Evolutionary conservation across 2,113 vertebrate species (phyloP), one percentile per base, ranked within the genome.

Genomic region (Lagopus leucura): DNA sequence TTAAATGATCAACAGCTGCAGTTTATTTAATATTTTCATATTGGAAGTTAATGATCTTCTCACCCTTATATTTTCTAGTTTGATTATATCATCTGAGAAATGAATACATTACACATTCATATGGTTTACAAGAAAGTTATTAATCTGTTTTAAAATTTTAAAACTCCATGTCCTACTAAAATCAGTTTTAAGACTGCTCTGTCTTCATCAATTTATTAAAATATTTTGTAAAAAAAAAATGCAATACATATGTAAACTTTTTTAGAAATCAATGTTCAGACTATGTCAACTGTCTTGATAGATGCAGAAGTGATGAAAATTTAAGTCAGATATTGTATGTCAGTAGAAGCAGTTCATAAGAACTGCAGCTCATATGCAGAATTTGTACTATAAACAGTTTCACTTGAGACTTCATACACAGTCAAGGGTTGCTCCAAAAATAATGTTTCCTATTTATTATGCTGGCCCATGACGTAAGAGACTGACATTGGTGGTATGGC

Each of bases 21-120:
- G 14, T 34, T 80, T 24, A 67, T 63, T 78, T 67, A 73, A 82
- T 11, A 60, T 61, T 89, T 72, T 67, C 22, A 69, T 34, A 75
- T 79, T 0, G 2, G 20, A 78, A 30, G 30, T 8, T 5, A 6
- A 78, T 22, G 8, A 40, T 64, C 0, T 1, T 6, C 10, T 47
- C 25, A 76, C 67, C 91, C 55, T 48, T 42, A 50, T 7, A 8
- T 50, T 72, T 89, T 65, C 38, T 34, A 74, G 6, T 72, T 42
- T 47, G 32, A 85, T 5, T 34, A 8, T 11, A 40, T 12, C 3
- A 42, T 91, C 27, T 69, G 17, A 52, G 48, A 57, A 40, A 28
- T 8, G 5, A 18, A 85, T 34, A 17, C 6, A 4, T 19, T 63
- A 50, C 4, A 71, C n/a, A 57, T 58, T 50, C 47, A 48, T 27